phyloP scores from a whole-genome alignment of 2,113 vertebrate genomes.

The Tonatia bakeri region DNA sequence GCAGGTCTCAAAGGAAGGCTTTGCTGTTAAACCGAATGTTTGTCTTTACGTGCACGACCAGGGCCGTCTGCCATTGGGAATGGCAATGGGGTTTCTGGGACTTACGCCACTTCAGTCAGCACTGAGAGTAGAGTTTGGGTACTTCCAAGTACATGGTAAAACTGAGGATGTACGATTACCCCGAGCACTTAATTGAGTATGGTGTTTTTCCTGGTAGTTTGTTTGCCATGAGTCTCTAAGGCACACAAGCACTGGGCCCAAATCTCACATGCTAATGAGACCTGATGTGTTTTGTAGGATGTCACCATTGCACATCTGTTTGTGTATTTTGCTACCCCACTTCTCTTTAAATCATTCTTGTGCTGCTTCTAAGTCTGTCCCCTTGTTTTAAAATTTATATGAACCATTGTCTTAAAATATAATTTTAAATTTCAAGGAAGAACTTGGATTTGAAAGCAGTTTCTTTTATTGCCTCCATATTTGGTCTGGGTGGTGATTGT shows the following conservation, averaged over 20 bases:
- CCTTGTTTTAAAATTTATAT: slow-evolving; percentile 44
- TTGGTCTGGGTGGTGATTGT: slow-evolving; percentile 22
- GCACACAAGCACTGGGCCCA: neutral
- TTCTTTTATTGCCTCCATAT: slow-evolving; percentile 19
- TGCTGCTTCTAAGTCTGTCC: slow-evolving; percentile 2
- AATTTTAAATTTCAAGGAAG: slow-evolving; percentile 47
- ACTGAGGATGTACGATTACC: neutral
- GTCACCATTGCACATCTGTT: neutral
- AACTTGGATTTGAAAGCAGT: slow-evolving; percentile 25
- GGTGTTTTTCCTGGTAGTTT: neutral
- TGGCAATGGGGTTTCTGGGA: neutral
- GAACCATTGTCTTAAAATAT: neutral
- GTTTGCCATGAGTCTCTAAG: neutral
- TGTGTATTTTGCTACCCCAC: neutral
- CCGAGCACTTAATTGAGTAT: neutral
- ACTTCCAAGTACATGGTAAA: neutral
- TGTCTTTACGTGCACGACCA: neutral
- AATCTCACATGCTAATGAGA: neutral
- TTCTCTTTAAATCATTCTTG: slow-evolving; percentile 1
- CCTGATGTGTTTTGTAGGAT: neutral
- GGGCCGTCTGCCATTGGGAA: neutral
- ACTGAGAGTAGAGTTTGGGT: neutral
- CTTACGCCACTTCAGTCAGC: neutral
- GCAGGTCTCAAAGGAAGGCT: neutral
- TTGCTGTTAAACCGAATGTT: neutral